Percentiles rank a stretch among this genome's conserved stretches.
Conservation (phyloP, 2,113 vertebrate species). For the Vulpes lagopus region DNA sequence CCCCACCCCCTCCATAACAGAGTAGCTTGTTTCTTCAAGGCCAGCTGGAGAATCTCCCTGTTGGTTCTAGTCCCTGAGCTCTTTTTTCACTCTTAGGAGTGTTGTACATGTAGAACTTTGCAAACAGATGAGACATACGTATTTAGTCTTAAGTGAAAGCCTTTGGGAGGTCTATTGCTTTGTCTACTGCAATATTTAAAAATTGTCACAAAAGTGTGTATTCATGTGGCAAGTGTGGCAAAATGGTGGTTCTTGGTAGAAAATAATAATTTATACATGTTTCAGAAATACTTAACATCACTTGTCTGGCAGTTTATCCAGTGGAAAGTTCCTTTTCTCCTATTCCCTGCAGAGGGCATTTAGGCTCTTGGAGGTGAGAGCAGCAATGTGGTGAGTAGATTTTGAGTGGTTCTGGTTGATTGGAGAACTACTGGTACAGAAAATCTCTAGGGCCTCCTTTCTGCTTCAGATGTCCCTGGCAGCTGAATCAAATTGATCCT, state of each 20-base stretch:
- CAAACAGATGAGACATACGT: not conserved
- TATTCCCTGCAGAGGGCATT: not conserved
- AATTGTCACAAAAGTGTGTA: not conserved
- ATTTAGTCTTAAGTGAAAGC: not conserved
- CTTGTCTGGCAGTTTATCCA: not conserved
- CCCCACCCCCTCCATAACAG: not conserved
- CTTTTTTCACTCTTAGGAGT: not conserved
- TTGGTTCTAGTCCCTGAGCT: not conserved
- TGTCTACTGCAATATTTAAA: not conserved
- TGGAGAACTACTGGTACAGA: conserved; percentile 24
- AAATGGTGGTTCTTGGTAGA: not conserved
- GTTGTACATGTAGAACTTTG: not conserved
- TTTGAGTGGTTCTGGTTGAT: conserved; percentile 33
- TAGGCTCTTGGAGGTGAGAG: not conserved
- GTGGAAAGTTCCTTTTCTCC: not conserved
- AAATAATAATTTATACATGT: conserved; percentile 17
- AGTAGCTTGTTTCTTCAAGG: not conserved
- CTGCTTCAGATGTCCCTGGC: not conserved
- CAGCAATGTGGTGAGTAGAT: not conserved
- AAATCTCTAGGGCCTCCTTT: not conserved
- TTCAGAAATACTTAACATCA: not conserved
- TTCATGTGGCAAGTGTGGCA: not conserved
- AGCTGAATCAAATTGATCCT: conserved; percentile 55
- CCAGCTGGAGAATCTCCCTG: not conserved
- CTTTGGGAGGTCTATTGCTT: not conserved